phyloP scores from a whole-genome alignment of 2,113 vertebrate genomes.

The Upupa epops region DNA sequence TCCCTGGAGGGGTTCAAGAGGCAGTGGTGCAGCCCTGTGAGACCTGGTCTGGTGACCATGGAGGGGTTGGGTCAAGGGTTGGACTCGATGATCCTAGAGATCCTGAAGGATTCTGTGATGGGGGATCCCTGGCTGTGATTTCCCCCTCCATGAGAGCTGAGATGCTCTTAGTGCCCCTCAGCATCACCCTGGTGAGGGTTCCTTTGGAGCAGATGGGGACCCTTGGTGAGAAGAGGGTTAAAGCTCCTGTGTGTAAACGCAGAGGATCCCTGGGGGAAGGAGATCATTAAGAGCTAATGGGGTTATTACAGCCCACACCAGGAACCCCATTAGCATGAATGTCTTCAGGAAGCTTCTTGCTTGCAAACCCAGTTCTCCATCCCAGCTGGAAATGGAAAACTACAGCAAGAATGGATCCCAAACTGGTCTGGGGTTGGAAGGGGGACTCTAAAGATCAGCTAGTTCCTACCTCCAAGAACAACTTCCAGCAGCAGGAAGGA shows the following conservation, averaged over 20 bases:
- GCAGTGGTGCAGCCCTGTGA: too few species aligned
- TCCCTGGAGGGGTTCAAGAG: too few species aligned
- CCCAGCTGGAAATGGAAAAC: not conserved
- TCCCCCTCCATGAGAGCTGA: fast-evolving
- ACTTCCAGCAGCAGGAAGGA: fast-evolving
- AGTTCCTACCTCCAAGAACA: too few species aligned
- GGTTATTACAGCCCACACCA: not conserved
- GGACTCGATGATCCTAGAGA: too few species aligned
- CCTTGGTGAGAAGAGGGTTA: not conserved
- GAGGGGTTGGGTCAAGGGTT: too few species aligned
- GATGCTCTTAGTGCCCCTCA: not conserved
- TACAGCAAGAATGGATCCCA: fast-evolving
- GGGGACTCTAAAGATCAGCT: too few species aligned
- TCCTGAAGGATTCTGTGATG: not conserved
- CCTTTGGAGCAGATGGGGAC: not conserved
- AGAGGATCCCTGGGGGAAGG: not conserved
- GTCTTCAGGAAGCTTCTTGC: not conserved
- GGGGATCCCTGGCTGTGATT: fast-evolving
- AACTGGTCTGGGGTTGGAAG: too few species aligned
- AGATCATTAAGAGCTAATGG: not conserved
- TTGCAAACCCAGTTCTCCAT: not conserved
- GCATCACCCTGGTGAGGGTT: not conserved
- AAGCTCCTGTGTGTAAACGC: not conserved
- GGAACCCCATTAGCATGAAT: not conserved
- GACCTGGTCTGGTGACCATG: too few species aligned